Conservation (phyloP, 2,797 vertebrate species). For the Muraenolepis orangiensis region DNA sequence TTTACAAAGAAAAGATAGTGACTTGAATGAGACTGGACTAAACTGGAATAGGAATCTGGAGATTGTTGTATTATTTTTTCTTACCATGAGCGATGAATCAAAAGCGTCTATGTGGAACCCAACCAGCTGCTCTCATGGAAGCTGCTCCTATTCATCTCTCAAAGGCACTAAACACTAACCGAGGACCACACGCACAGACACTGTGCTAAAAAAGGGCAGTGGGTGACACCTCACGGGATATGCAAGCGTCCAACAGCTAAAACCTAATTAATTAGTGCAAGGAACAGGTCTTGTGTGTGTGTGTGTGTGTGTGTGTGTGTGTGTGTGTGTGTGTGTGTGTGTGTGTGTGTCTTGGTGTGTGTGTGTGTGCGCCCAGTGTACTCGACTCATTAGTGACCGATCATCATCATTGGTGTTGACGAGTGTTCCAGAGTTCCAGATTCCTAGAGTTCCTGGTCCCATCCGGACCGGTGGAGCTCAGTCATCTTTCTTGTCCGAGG, state of each 20-base stretch:
- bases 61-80: neutral
- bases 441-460: too few species aligned
- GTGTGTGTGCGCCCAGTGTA: neutral
- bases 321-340: too few species aligned
- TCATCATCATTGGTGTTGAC: neutral
- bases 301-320: too few species aligned
- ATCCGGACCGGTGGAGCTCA: slow-evolving; percentile 64
- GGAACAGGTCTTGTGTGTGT: neutral
- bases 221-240: slow-evolving; percentile 3
- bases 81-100: neutral
- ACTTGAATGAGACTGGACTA: too few species aligned
- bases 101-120: neutral
- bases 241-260: slow-evolving; percentile 7
- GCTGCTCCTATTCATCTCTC: slow-evolving; percentile 27
- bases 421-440: neutral
- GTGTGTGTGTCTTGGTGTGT: neutral
- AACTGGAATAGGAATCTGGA: neutral
- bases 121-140: neutral
- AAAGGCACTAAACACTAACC: slow-evolving; percentile 64
- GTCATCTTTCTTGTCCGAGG: slow-evolving; percentile 93
- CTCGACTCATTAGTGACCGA: neutral
- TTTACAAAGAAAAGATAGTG: slow-evolving; percentile 12
- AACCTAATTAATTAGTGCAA: neutral
- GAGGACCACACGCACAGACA: slow-evolving; percentile 30
- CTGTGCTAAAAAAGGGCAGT: slow-evolving; percentile 37